A percentile compares a stretch with the other conserved stretches of the same genome.
These are phyloP conservation scores for Muscicapa adusta DNA, from an alignment of 2,113 vertebrate genomes.

Conservation along the genomic window DNA sequence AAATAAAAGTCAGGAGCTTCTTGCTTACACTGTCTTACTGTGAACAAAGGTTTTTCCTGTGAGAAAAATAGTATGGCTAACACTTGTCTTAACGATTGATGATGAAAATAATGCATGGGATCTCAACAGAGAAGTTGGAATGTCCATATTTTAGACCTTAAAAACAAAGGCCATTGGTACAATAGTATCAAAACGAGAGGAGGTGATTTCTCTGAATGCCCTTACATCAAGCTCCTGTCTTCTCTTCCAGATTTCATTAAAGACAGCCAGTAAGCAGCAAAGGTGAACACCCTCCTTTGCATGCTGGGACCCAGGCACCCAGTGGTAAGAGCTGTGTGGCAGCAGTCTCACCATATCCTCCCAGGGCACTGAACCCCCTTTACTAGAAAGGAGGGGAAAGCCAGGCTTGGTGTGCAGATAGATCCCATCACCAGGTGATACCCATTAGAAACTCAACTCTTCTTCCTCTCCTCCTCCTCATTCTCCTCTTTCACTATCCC, in stretches of 20 bases:
- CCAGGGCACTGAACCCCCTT: accelerated
- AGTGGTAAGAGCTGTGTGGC: background rate
- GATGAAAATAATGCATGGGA: background rate
- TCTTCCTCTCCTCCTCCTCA: background rate
- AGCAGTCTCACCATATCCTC: background rate
- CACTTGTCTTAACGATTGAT: background rate
- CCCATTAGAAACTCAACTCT: background rate
- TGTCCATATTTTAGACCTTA: background rate
- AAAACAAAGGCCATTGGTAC: background rate
- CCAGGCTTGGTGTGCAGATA: accelerated
- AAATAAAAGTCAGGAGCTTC: background rate
- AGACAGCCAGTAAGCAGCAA: background rate
- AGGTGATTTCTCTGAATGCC: background rate
- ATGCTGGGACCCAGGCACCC: background rate
- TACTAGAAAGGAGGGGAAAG: background rate
- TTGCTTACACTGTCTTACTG: background rate
- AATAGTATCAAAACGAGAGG: background rate
- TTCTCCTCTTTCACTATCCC: background rate
- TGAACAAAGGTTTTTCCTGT: background rate
- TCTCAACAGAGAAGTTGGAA: background rate
- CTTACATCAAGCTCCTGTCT: background rate
- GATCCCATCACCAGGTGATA: background rate
- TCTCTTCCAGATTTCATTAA: background rate
- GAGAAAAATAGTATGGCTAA: background rate
- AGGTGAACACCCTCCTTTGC: background rate